phyloP scores from a whole-genome alignment of 1,140 invertebrate genomes.

The Aphaenogaster ashmeadi region DNA sequence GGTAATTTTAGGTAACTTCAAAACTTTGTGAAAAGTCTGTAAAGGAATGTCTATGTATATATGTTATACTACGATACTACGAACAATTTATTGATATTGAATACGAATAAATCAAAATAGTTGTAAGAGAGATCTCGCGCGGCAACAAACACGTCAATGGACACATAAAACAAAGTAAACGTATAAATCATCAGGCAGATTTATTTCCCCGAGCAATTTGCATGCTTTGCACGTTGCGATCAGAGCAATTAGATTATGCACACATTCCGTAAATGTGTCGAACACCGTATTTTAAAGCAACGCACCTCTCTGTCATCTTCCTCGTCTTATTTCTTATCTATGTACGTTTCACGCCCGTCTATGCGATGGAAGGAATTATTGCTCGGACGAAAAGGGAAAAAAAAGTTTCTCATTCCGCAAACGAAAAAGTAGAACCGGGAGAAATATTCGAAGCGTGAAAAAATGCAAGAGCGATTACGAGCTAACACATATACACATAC shows the following conservation, averaged over 20 bases:
- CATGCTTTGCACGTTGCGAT: constrained; percentile 71
- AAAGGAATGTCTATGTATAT: not conserved
- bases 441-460: constrained; percentile 23
- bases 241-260: constrained; percentile 29
- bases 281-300: constrained; percentile 40
- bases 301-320: not conserved
- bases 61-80: not conserved
- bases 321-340: constrained; percentile 9
- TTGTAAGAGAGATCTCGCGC: not conserved
- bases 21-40: not conserved
- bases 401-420: not conserved
- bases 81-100: not conserved
- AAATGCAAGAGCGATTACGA: not conserved
- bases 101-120: not conserved
- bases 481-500: not conserved
- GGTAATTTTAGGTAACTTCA: not conserved
- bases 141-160: not conserved
- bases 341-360: not conserved
- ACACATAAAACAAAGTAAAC: not conserved
- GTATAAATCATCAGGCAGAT: not conserved
- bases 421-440: not conserved
- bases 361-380: not conserved
- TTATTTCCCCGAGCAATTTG: constrained; percentile 50
- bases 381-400: not conserved
- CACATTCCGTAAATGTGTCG: constrained; percentile 36